A percentile compares a stretch with the other conserved stretches of the same genome.
Evolutionary conservation across 2,888 invertebrate genomes (phyloP).

Genomic region (Cheilosia impressa): DNA sequence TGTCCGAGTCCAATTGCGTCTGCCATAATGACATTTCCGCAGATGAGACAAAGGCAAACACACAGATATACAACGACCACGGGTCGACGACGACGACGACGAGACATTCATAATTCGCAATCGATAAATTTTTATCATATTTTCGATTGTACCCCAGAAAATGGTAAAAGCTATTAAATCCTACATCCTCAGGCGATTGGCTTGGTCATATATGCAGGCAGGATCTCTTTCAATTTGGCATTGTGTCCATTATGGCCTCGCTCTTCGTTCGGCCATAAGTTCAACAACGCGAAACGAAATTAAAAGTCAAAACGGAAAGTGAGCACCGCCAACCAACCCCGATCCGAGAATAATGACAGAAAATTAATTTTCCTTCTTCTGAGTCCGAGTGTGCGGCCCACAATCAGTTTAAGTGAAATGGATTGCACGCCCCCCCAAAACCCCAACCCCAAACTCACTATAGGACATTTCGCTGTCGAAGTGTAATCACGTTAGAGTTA

Average conservation of each 20-base stretch:
- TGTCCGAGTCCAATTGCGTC: constrained; percentile 32
- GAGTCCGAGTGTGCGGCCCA: constrained; percentile 10
- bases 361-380: constrained; percentile 60
- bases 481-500: constrained; percentile 68
- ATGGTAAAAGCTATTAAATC: constrained; percentile 56
- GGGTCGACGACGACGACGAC: neutral
- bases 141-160: constrained; percentile 56
- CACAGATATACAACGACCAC: neutral
- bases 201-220: constrained; percentile 10
- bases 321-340: constrained; percentile 8
- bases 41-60: constrained; percentile 3
- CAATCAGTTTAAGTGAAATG: constrained; percentile 65
- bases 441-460: neutral
- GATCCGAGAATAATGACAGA: constrained; percentile 49
- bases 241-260: constrained; percentile 44
- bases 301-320: constrained; percentile 64
- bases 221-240: constrained; percentile 63
- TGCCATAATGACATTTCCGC: constrained; percentile 12
- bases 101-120: constrained; percentile 68
- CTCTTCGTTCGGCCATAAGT: constrained; percentile 40
- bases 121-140: constrained; percentile 69
- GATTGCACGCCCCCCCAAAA: constrained; percentile 27
- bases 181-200: constrained; percentile 47
- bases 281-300: constrained; percentile 71
- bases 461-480: neutral